Percentiles rank a stretch among this genome's conserved stretches.
Evolutionary conservation across 2,113 vertebrate genomes (phyloP).

Genomic region (Gasterosteus aculeatus): DNA sequence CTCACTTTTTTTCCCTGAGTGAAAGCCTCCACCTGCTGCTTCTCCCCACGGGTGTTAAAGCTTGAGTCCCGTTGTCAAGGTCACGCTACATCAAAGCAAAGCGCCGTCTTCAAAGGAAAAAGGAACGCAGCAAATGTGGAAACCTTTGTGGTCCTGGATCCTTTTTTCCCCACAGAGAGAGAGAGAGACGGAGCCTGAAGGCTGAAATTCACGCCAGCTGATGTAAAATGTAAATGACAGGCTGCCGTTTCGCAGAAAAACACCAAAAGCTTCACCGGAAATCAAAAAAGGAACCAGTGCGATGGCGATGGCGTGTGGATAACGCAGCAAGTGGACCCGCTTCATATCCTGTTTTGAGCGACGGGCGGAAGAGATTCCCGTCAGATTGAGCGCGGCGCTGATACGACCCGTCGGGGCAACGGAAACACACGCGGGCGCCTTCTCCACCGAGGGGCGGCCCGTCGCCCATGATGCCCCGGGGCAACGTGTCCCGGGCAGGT

Average conservation of each 20-base stretch:
- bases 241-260: constrained; percentile 9
- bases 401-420: constrained; percentile 7
- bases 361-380: constrained; percentile 50
- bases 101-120: constrained; percentile 59
- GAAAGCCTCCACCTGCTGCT: constrained; percentile 42
- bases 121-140: constrained; percentile 16
- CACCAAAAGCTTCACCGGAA: constrained; percentile 44
- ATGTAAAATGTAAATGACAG: constrained; percentile 20
- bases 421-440: not conserved
- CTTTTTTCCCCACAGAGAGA: constrained; percentile 10
- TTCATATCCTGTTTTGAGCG: constrained; percentile 72
- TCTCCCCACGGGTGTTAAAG: constrained; percentile 44
- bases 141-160: constrained; percentile 57
- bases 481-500: constrained; percentile 26
- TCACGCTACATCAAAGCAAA: constrained; percentile 61
- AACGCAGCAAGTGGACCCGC: constrained; percentile 55
- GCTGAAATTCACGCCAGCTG: constrained; percentile 7
- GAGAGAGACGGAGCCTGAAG: not conserved
- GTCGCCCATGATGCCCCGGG: not conserved
- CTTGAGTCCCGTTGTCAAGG: constrained; percentile 43
- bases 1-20: constrained; percentile 12
- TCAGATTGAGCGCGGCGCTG: constrained; percentile 26
- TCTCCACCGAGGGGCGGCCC: no score
- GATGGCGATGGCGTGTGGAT: constrained; percentile 27
- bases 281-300: constrained; percentile 58